These are phyloP conservation scores for Heliconius hermathena DNA, from an alignment of 1,140 invertebrate genomes.

Conservation along the genomic window DNA sequence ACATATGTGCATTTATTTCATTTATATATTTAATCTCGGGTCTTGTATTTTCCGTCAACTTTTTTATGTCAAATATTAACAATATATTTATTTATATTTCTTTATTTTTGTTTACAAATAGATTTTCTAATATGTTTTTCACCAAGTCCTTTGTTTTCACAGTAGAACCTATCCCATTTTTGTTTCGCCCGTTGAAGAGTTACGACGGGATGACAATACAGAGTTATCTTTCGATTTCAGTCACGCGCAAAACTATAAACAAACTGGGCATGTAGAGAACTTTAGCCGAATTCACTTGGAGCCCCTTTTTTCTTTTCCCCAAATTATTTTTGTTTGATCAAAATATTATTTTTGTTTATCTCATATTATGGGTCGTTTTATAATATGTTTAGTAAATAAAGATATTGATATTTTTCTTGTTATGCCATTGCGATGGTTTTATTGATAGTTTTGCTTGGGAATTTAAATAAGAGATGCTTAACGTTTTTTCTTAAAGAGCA, in stretches of 20 bases:
- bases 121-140: neutral
- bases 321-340: constrained; percentile 23
- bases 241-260: constrained; percentile 47
- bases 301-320: constrained; percentile 18
- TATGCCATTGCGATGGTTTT: neutral
- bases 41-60: no score
- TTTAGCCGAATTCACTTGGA: constrained; percentile 25
- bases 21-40: no score
- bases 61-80: no score
- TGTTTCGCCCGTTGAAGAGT: constrained; percentile 44
- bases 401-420: neutral
- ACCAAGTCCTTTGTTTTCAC: constrained; percentile 21
- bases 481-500: no score
- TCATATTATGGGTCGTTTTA: neutral
- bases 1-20: no score
- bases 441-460: neutral
- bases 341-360: constrained; percentile 18
- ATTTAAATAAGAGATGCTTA: neutral
- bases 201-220: constrained; percentile 48
- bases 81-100: no score
- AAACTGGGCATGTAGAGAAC: constrained; percentile 35
- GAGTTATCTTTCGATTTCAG: constrained; percentile 54
- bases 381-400: neutral
- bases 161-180: constrained; percentile 38
- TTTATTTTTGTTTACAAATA: no score